Conservation (phyloP, 2,888 invertebrate species). For the Polymixis lichenea region DNA sequence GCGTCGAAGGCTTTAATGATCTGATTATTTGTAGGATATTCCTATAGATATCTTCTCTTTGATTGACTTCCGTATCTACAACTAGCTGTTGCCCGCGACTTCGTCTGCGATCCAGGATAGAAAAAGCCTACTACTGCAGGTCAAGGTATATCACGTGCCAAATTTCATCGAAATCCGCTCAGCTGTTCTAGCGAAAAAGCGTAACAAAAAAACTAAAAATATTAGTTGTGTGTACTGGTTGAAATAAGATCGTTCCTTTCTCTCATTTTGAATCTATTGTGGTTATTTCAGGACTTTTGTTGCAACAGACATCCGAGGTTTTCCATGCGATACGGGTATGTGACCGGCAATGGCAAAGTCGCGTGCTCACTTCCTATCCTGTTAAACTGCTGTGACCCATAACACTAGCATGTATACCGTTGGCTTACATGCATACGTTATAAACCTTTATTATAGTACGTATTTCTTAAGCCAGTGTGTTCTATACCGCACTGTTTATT, state of each 20-base stretch:
- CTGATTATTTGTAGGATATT: no score
- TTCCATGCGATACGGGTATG: constrained; percentile 28
- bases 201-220: no score
- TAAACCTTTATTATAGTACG: constrained; percentile 7
- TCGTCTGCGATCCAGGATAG: no score
- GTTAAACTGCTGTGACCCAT: constrained; percentile 37
- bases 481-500: background rate
- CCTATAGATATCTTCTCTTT: background rate
- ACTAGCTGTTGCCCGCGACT: no score
- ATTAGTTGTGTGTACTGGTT: background rate
- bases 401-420: constrained; percentile 27
- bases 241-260: background rate
- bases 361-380: constrained; percentile 51
- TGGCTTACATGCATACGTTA: constrained; percentile 32
- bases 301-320: background rate
- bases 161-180: no score
- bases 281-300: background rate
- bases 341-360: constrained; percentile 21
- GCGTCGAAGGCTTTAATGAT: background rate
- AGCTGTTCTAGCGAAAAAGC: no score
- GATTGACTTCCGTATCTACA: background rate
- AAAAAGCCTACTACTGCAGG: no score
- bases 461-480: background rate
- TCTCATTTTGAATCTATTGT: background rate
- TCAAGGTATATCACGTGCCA: no score